Conservation (phyloP, 1,140 invertebrate species). For the silkworm (Bombyx mori) region ASM3026992v2 NC_085110.1:7081501-7082000, state of each 20-base stretch:
- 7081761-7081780: no score
- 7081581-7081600: no score
- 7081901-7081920: constrained; percentile 38
- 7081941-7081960: constrained; percentile 20
- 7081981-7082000: neutral
- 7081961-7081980: neutral
- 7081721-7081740: constrained; percentile 26
- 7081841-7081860: no score
- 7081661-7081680: constrained; percentile 9
- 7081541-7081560: no score
- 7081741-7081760: constrained; percentile 15
- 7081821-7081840: neutral
- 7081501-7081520: no score
- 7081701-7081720: constrained; percentile 17
- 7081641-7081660: constrained; percentile 1
- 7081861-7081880: no score
- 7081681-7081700: constrained; percentile 22
- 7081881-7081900: no score
- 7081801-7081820: no score
- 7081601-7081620: neutral
- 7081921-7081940: constrained; percentile 53
- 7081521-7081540: no score
- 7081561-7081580: no score
- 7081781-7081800: no score
- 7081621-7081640: constrained; percentile 1